Percentiles rank a stretch among this genome's conserved stretches.
Conservation (phyloP, 2,797 vertebrate genomes). For the Sebastes dallii region DNA sequence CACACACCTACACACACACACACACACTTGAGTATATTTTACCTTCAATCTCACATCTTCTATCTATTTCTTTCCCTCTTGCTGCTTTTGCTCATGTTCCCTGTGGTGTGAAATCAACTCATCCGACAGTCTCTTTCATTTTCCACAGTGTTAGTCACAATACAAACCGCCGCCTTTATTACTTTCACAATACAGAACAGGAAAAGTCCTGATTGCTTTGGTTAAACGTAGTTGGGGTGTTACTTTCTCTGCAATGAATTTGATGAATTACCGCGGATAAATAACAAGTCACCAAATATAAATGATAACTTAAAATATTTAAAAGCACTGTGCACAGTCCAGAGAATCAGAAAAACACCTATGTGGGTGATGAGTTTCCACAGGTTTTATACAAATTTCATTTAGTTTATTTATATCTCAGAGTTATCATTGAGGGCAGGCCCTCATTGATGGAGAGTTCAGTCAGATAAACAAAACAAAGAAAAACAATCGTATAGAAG, state of each 20-base stretch:
- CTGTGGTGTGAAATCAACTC: slow-evolving; percentile 49
- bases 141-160: slow-evolving; percentile 22
- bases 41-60: slow-evolving; percentile 19
- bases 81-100: background rate
- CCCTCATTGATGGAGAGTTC: no score
- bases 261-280: background rate
- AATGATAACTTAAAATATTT: background rate
- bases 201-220: background rate
- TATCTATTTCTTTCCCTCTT: background rate
- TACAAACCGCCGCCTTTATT: background rate
- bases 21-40: slow-evolving; percentile 8
- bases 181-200: background rate
- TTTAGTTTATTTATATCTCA: background rate
- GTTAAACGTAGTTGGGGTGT: background rate
- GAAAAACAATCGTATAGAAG: no score
- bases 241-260: background rate
- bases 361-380: background rate
- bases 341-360: background rate
- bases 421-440: background rate
- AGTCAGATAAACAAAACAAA: no score
- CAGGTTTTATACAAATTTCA: background rate
- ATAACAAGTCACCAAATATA: background rate
- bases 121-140: slow-evolving; percentile 15
- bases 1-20: background rate
- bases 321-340: background rate